Conservation (phyloP, 2,113 vertebrate species). For the Xenopus tropicalis region DNA sequence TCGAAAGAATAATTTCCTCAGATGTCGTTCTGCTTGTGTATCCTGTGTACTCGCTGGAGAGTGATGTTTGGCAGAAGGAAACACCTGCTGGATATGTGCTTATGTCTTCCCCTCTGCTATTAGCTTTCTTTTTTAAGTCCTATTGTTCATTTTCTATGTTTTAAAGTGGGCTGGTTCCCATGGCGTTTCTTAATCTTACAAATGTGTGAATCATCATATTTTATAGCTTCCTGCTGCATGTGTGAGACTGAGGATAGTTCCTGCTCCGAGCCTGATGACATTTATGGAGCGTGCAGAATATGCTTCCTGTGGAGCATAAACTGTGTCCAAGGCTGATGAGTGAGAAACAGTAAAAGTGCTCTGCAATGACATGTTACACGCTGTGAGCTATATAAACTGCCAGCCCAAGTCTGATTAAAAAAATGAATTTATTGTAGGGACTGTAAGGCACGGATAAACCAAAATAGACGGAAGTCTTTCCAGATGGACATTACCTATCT, state of each 20-base stretch:
- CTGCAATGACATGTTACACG: conserved; percentile 24
- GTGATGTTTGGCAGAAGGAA: conserved; percentile 24
- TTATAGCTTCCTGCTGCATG: conserved; percentile 40
- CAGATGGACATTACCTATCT: too few relatives aligned
- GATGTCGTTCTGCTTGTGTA: conserved; percentile 21
- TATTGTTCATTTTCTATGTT: conserved; percentile 34
- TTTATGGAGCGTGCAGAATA: conserved; percentile 39
- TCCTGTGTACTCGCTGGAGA: conserved; percentile 10
- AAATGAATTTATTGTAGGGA: too few relatives aligned
- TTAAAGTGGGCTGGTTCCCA: conserved; percentile 32
- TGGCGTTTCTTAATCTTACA: conserved; percentile 39
- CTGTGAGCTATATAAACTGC: neutral
- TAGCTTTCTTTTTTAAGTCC: neutral
- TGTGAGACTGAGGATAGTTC: conserved; percentile 16
- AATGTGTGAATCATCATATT: conserved; percentile 44
- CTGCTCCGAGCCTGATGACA: conserved; percentile 18
- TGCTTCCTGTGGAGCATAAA: conserved; percentile 37
- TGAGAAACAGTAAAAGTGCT: conserved; percentile 33
- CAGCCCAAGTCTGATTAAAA: conserved; percentile 3
- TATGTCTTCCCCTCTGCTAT: conserved; percentile 8
- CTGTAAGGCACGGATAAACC: too few relatives aligned
- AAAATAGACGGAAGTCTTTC: too few relatives aligned
- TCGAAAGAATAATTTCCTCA: conserved; percentile 15
- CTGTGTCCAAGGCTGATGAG: conserved; percentile 33
- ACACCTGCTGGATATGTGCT: conserved; percentile 32